Conservation (phyloP, 2,113 vertebrate genomes). For the Lepisosteus osseus region DNA sequence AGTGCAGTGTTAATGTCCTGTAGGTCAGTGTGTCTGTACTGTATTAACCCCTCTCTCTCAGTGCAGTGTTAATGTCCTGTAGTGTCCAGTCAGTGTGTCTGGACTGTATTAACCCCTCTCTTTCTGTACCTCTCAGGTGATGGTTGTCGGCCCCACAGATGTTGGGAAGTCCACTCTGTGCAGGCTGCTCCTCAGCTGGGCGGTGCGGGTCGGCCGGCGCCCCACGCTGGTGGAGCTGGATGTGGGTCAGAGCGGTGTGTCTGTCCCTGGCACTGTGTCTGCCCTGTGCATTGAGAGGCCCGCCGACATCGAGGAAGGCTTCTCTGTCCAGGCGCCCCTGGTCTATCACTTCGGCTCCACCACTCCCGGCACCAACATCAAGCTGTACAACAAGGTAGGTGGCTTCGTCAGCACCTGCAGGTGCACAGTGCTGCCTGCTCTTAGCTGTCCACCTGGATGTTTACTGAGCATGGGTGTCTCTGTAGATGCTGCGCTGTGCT, state of each 20-base stretch:
- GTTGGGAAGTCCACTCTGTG: slow-evolving; percentile 94
- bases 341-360: slow-evolving; percentile 98
- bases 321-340: slow-evolving; percentile 93
- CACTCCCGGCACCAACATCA: slow-evolving; percentile 95
- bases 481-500: neutral
- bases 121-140: slow-evolving; percentile 63
- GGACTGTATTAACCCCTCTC: neutral
- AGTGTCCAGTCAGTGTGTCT: neutral
- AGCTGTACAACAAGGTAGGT: slow-evolving; percentile 94
- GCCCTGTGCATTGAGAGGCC: slow-evolving; percentile 93
- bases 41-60: too few relatives aligned
- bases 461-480: neutral
- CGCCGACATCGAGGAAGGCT: slow-evolving; percentile 93
- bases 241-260: slow-evolving; percentile 92
- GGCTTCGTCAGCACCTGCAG: neutral
- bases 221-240: slow-evolving; percentile 95
- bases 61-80: neutral
- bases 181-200: slow-evolving; percentile 85
- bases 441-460: neutral
- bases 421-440: neutral
- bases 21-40: too few relatives aligned
- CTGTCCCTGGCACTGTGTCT: slow-evolving; percentile 91
- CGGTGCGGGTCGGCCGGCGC: slow-evolving; percentile 89
- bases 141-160: slow-evolving; percentile 93
- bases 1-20: too few relatives aligned